phyloP scores from a whole-genome alignment of 2,888 invertebrate species.

The Nomada ruficornis region DNA sequence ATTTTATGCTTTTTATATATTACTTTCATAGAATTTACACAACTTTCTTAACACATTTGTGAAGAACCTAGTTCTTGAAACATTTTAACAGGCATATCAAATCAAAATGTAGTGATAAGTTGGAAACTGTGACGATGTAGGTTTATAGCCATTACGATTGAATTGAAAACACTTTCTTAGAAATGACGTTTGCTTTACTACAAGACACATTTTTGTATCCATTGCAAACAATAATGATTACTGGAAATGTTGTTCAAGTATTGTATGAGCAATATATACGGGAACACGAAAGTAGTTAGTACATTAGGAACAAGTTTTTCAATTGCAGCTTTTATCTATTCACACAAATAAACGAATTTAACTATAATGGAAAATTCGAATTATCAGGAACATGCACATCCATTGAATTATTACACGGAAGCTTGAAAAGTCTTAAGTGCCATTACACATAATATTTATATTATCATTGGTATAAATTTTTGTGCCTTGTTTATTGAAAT shows the following conservation, averaged over 20 bases:
- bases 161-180: background rate
- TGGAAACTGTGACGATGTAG: conserved; percentile 1
- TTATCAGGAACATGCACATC: conserved; percentile 20
- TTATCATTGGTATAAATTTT: conserved; percentile 44
- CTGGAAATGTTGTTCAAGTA: conserved; percentile 16
- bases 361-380: conserved; percentile 6
- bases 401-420: conserved; percentile 39
- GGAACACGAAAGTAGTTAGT: conserved; percentile 62
- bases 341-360: conserved; percentile 29
- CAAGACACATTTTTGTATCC: conserved; percentile 19
- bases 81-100: conserved; percentile 36
- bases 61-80: background rate
- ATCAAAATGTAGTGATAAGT: conserved; percentile 40
- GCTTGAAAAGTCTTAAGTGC: conserved; percentile 23
- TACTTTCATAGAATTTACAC: background rate
- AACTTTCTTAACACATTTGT: conserved; percentile 1
- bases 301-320: conserved; percentile 50
- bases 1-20: conserved; percentile 13
- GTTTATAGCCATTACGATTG: background rate
- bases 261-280: conserved; percentile 45
- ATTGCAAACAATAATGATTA: conserved; percentile 17
- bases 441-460: conserved; percentile 48
- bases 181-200: background rate
- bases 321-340: conserved; percentile 19
- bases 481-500: conserved; percentile 11